phyloP scores from a whole-genome alignment of 1,140 invertebrate genomes.

The Drosophila quadrilineata region DNA sequence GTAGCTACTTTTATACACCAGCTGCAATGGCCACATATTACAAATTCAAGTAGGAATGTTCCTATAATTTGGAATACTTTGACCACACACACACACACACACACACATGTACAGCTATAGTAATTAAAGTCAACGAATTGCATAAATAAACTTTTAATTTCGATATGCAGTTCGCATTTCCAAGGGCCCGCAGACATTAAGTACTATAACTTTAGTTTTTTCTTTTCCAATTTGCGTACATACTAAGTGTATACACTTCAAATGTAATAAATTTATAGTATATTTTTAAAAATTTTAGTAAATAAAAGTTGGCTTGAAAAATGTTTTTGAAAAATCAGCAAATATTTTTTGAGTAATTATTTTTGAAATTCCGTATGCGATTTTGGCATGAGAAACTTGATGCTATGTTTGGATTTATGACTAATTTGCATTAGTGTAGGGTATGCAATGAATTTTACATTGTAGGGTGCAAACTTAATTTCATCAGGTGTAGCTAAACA shows the following conservation, averaged over 20 bases:
- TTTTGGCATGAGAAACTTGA: no score
- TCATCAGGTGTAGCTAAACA: constrained; percentile 8
- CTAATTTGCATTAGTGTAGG: no score
- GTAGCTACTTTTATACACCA: constrained; percentile 60
- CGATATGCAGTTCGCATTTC: constrained; percentile 29
- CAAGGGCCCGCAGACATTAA: constrained; percentile 21
- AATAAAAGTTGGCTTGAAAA: no score
- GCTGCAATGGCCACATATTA: constrained; percentile 29
- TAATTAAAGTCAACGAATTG: constrained; percentile 61
- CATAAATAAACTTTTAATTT: constrained; percentile 50
- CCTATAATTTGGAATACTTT: constrained; percentile 49
- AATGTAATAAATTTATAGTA: background rate
- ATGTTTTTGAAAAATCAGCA: no score
- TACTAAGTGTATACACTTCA: background rate
- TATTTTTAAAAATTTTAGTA: no score
- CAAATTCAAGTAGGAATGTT: constrained; percentile 52
- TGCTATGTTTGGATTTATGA: no score
- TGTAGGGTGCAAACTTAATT: background rate
- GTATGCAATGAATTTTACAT: background rate
- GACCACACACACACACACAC: constrained; percentile 56
- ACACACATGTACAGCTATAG: no score
- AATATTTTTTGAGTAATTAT: no score
- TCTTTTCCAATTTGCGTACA: no score
- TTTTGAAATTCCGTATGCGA: no score
- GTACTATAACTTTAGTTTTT: no score